Evolutionary conservation across 2,113 vertebrate species (phyloP), one percentile per base, ranked within the genome.

Genomic region (Mixornis gularis): DNA sequence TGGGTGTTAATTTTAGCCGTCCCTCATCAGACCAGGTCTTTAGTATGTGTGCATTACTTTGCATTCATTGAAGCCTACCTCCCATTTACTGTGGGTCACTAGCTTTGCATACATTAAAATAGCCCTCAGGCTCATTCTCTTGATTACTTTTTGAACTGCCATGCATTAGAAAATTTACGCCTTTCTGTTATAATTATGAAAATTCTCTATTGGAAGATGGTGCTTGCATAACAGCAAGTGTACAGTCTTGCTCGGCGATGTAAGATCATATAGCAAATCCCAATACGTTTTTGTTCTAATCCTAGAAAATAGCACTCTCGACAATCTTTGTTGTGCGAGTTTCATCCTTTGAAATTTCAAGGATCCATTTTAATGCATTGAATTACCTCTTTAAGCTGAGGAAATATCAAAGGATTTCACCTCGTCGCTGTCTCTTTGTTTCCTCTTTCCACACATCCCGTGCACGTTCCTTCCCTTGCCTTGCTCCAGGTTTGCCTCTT

Each of bases 1-100:
- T 99, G 99, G 98, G 98, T 99, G 99, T 99, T 99, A 99, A 99
- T 99, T 99, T 99, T 98, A 99, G 98, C 98, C 97, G 97, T 98
- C 98, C 98, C 98, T 99, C 98, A 98, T 99, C 98, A 98, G 98
- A 98, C 97, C 97, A 95, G 98, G 98, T 98, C 98, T 97, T 96
- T 97, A 98, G 98, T 98, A 93, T 97, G 97, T 96, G 93, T 95
- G 98, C 98, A 98, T 98, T 98, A 98, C 98, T 98, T 98, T 98
- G 98, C 98, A 98, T 99, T 99, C 98, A 98, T 98, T 98, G 98
- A 97, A 97, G 98, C 98, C 98, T 98, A 98, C 98, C 97, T 98
- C 98, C 98, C 97, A 98, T 98, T 99, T 98, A 98, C 98, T 98
- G 98, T 98, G 98, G 99, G 99, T 99, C 99, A 99, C 97, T 98